phyloP scores from a whole-genome alignment of 1,140 invertebrate species.

The Drosophila sucinea region DNA sequence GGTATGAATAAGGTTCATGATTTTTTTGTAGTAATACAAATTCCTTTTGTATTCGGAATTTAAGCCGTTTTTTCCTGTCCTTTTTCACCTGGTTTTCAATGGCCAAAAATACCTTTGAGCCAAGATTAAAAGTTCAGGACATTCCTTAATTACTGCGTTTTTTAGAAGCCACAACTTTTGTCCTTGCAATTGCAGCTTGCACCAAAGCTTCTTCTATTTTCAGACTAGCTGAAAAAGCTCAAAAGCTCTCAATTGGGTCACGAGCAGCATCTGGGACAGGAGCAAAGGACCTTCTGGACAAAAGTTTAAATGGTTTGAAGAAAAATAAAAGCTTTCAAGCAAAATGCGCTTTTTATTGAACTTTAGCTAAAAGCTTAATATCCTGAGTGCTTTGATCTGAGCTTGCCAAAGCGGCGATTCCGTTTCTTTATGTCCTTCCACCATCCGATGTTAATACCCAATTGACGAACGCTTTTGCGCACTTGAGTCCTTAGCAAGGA shows the following conservation, averaged over 20 bases:
- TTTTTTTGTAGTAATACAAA: too few species aligned
- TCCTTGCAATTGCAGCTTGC: background rate
- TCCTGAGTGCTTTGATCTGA: background rate
- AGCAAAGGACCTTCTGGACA: background rate
- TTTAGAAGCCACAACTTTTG: too few species aligned
- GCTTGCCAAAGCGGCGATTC: background rate
- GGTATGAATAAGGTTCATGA: too few species aligned
- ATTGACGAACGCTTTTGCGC: background rate
- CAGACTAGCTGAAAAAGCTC: background rate
- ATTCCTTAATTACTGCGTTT: too few species aligned
- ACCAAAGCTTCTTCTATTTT: background rate
- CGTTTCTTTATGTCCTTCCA: background rate
- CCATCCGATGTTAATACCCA: background rate
- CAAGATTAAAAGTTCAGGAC: too few species aligned
- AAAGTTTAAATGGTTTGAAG: background rate
- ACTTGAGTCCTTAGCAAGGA: background rate
- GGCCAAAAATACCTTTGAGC: too few species aligned
- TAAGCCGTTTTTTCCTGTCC: too few species aligned
- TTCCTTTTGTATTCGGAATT: too few species aligned
- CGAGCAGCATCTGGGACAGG: background rate
- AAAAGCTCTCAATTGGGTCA: too few species aligned
- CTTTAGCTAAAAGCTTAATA: background rate
- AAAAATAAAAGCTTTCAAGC: background rate
- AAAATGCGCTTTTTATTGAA: background rate
- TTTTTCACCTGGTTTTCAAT: too few species aligned